Base-by-base conservation (phyloP, 2,888 invertebrate species). In the Pammene aurita region DNA sequence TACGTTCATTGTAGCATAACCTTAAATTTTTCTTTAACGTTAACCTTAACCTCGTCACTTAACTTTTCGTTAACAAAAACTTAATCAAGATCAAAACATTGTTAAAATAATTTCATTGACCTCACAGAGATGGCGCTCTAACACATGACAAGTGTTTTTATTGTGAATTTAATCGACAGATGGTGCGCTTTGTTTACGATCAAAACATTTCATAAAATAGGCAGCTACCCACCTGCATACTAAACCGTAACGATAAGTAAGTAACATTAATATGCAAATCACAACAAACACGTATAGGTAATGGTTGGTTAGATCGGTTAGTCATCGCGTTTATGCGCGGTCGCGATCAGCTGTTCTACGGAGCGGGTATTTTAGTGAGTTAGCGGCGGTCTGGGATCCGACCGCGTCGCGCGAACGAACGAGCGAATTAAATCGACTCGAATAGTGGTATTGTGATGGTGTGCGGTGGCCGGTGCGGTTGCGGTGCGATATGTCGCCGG, bases 401-500 rank as follows among this genome's bases (percentile, higher is more conserved):
- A 71, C 78, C 74, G 76, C 76, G 72, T 74, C 54, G 54, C 63
- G 26, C 38, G 60, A 48, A 14, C 64, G 75, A 69, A 71, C 75
- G 54, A 54, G 55, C 18, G 52, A n/a, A 63, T 52, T 18, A 41
- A 26, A 35, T 26, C 48, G 48, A 41, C 38, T 50, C 9, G 5
- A 52, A 26, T 52, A 61, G n/a, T 34, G 9, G n/a, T 26, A n/a
- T n/a, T 58, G 66, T 41, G 70, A 73, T 84, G 90, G 89, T 87
- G 73, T 85, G 87, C 69, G 82, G 79, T 50, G 81, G 80, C 70
- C 82, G 80, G 77, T 89, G 90, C 75, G 81, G 85, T 46, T 91
- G 91, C 74, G 81, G 86, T 69, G 84, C 84, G 38, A 82, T 89
- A 73, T 91, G 91, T 75, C 84, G 85, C 56, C 84, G 86, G 72